Evolutionary conservation across 2,888 invertebrate genomes (phyloP).

Genomic region (Tethea ocularis): DNA sequence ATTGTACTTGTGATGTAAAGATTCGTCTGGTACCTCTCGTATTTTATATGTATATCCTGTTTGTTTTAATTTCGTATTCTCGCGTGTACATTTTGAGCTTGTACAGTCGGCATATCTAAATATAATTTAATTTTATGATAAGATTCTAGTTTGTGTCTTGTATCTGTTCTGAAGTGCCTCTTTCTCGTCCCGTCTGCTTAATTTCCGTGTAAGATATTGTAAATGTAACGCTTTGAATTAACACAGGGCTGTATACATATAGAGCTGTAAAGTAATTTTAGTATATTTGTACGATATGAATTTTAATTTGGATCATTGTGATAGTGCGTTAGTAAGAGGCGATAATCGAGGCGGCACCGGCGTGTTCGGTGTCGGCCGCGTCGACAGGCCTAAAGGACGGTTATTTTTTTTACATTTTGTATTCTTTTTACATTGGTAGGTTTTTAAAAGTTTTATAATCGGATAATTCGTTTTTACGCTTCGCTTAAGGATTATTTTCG

Average conservation of each 20-base stretch:
- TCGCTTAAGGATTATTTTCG: slow-evolving; percentile 71
- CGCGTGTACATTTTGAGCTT: slow-evolving; percentile 46
- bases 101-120: slow-evolving; percentile 59
- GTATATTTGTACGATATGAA: slow-evolving; percentile 58
- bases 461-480: slow-evolving; percentile 65
- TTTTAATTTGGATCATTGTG: slow-evolving; percentile 57
- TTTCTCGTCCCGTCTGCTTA: slow-evolving; percentile 68
- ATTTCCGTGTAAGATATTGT: slow-evolving; percentile 76
- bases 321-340: slow-evolving; percentile 45
- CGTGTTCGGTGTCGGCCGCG: slow-evolving; percentile 20
- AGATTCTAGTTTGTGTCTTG: slow-evolving; percentile 50
- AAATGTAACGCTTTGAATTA: slow-evolving; percentile 67
- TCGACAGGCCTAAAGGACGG: slow-evolving; percentile 56
- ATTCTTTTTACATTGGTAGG: slow-evolving; percentile 65
- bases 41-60: slow-evolving; percentile 72
- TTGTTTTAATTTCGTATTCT: slow-evolving; percentile 51
- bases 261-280: slow-evolving; percentile 54
- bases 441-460: slow-evolving; percentile 48
- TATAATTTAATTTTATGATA: slow-evolving; percentile 63
- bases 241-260: slow-evolving; percentile 73
- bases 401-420: slow-evolving; percentile 65
- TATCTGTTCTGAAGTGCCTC: slow-evolving; percentile 79
- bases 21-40: slow-evolving; percentile 49
- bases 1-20: slow-evolving; percentile 57
- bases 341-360: slow-evolving; percentile 12